These are phyloP conservation scores for Lichenostomus cassidix DNA, from an alignment of 2,113 vertebrate species.

Conservation along the genomic window DNA sequence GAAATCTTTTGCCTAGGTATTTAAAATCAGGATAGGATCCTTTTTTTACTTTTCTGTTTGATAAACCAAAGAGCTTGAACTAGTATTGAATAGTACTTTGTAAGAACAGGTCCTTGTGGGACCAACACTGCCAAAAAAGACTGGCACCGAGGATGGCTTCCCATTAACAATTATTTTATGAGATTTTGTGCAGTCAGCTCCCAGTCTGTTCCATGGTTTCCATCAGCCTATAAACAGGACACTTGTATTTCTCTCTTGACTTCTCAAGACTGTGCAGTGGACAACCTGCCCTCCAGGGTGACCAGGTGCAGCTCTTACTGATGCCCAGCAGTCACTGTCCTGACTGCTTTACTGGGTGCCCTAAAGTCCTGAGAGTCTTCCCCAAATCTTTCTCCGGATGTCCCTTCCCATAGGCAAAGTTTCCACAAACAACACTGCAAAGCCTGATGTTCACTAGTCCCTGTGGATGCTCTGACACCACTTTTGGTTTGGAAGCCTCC, in stretches of 20 bases:
- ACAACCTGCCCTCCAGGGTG: neutral
- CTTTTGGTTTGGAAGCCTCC: neutral
- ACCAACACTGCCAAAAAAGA: neutral
- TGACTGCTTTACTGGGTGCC: neutral
- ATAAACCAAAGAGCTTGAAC: neutral
- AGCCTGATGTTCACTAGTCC: neutral
- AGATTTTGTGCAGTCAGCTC: neutral
- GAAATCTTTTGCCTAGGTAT: neutral
- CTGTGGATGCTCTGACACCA: neutral
- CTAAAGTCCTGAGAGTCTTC: neutral
- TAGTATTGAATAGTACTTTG: neutral
- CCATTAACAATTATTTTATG: neutral
- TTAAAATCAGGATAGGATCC: neutral
- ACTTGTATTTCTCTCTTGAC: neutral
- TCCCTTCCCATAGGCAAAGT: neutral
- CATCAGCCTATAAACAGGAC: neutral
- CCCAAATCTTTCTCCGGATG: neutral
- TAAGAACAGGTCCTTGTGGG: neutral
- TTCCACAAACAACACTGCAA: neutral
- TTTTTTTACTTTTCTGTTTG: neutral
- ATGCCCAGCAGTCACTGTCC: neutral
- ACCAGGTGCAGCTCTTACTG: neutral
- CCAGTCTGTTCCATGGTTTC: neutral
- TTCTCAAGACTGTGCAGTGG: neutral
- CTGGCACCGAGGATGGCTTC: neutral